phyloP scores from a whole-genome alignment of 1,140 invertebrate genomes.

The Magallana gigas region DNA sequence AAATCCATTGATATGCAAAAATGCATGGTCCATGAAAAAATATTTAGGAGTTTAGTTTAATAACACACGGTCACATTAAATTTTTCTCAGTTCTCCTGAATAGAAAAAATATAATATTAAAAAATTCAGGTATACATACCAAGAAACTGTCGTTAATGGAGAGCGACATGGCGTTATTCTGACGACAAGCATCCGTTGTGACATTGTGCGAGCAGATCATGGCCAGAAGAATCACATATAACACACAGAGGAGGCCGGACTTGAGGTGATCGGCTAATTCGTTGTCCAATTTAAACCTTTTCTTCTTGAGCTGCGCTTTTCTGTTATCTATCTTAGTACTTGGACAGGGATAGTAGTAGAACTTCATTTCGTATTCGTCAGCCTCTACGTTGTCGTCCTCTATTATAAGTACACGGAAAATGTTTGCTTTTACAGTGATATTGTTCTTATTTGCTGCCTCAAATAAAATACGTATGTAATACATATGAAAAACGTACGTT shows the following conservation, averaged over 20 bases:
- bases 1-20: too few relatives aligned
- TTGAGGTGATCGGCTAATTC: neutral
- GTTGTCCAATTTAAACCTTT: slow-evolving; percentile 26
- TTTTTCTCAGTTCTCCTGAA: too few relatives aligned
- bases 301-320: neutral
- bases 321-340: neutral
- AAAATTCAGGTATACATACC: neutral
- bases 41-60: neutral
- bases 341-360: slow-evolving; percentile 22
- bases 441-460: too few relatives aligned
- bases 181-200: neutral
- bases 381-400: neutral
- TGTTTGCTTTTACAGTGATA: too few relatives aligned
- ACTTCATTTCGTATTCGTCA: neutral
- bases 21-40: too few relatives aligned
- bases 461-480: too few relatives aligned
- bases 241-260: neutral
- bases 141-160: slow-evolving; percentile 23
- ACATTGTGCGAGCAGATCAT: slow-evolving; percentile 34
- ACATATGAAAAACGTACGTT: too few relatives aligned
- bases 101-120: too few relatives aligned
- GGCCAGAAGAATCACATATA: slow-evolving; percentile 13
- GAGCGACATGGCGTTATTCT: neutral
- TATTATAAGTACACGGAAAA: neutral
- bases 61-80: neutral